phyloP scores from a whole-genome alignment of 2,113 vertebrate genomes.

The Acanthochromis polyacanthus region DNA sequence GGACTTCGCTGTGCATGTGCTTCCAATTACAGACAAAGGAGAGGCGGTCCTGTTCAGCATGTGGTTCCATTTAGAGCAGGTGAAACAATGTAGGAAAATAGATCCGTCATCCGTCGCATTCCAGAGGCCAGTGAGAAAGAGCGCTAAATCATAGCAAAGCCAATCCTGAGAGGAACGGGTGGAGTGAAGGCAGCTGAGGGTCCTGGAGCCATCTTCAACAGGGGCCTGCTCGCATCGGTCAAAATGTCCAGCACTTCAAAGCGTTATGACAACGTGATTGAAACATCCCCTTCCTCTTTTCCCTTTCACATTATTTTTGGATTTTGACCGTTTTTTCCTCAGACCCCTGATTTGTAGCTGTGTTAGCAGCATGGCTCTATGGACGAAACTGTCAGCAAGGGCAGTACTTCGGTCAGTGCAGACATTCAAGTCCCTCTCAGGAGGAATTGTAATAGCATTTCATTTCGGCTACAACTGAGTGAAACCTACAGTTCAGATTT shows the following conservation, averaged over 20 bases:
- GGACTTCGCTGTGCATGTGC: conserved; percentile 75
- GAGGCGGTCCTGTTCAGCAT: conserved; percentile 75
- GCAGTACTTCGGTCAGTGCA: neutral
- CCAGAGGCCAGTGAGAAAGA: conserved; percentile 78
- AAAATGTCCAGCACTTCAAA: conserved; percentile 62
- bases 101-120: conserved; percentile 83
- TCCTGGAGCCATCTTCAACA: conserved; percentile 47
- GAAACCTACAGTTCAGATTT: neutral
- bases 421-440: neutral
- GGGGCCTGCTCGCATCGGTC: conserved; percentile 20
- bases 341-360: neutral
- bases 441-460: conserved; percentile 3
- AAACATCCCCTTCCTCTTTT: conserved; percentile 26
- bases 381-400: neutral
- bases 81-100: conserved; percentile 90
- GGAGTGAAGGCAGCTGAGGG: conserved; percentile 54
- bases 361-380: neutral
- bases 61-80: conserved; percentile 86
- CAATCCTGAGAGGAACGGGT: conserved; percentile 73
- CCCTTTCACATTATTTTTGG: neutral
- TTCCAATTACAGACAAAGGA: conserved; percentile 84
- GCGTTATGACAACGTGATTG: conserved; percentile 45
- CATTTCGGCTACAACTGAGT: neutral
- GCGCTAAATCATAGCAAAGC: conserved; percentile 82
- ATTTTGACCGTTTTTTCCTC: conserved; percentile 31